Evolutionary conservation across 2,888 invertebrate species (phyloP).

Genomic region (Acrobasis consociella): DNA sequence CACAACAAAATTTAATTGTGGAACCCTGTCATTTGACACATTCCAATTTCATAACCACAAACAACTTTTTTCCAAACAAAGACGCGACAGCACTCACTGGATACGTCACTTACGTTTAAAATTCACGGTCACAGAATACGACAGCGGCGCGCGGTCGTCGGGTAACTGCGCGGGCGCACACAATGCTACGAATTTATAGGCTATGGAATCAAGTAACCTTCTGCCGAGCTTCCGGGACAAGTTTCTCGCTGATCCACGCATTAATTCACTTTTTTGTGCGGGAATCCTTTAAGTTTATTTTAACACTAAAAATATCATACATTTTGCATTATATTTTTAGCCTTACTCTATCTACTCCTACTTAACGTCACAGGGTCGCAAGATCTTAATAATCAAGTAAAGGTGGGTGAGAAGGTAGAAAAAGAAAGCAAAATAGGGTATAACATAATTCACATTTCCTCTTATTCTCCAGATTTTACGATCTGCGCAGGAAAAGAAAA

Average conservation of each 20-base stretch:
- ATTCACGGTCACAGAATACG: slow-evolving; percentile 51
- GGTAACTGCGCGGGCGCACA: slow-evolving; percentile 66
- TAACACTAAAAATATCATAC: too few species aligned
- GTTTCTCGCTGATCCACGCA: slow-evolving; percentile 36
- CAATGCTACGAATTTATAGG: slow-evolving; percentile 61
- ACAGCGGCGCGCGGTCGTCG: slow-evolving; percentile 33
- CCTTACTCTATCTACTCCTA: neutral
- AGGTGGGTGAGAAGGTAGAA: too few species aligned
- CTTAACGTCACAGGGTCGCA: too few species aligned
- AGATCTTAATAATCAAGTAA: too few species aligned
- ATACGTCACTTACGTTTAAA: slow-evolving; percentile 51
- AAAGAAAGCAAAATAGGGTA: too few species aligned
- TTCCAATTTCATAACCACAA: slow-evolving; percentile 13
- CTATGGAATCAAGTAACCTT: slow-evolving; percentile 60
- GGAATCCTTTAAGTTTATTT: neutral
- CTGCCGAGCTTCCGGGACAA: slow-evolving; percentile 67
- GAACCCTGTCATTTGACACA: slow-evolving; percentile 1
- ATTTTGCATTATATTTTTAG: too few species aligned
- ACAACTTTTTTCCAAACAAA: neutral
- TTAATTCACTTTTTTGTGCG: slow-evolving; percentile 32
- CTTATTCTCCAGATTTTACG: too few species aligned
- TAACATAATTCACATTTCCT: too few species aligned
- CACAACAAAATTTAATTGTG: neutral
- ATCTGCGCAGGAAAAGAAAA: too few species aligned
- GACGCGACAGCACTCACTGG: slow-evolving; percentile 8